Percentiles rank a stretch among this genome's conserved stretches.
Evolutionary conservation across 2,113 vertebrate genomes (phyloP).

Genomic region (Himantopus leucocephalus): DNA sequence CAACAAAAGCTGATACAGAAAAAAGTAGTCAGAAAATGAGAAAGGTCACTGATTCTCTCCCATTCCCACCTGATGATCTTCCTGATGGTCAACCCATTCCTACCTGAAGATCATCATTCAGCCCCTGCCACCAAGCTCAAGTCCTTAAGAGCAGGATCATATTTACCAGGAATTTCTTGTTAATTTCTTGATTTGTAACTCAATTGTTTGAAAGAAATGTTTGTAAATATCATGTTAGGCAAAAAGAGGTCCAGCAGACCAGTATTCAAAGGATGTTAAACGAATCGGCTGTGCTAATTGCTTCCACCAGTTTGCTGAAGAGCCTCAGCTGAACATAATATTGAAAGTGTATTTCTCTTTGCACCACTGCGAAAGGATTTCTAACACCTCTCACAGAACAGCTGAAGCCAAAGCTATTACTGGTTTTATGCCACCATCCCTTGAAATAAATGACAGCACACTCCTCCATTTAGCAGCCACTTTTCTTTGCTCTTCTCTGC

Average conservation of each 20-base stretch:
- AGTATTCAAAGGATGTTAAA: background rate
- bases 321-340: background rate
- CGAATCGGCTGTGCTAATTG: background rate
- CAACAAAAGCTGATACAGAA: background rate
- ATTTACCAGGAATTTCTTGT: background rate
- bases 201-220: background rate
- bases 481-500: conserved; percentile 6
- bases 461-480: background rate
- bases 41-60: background rate
- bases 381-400: background rate
- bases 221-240: background rate
- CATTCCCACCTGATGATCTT: background rate
- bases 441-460: background rate
- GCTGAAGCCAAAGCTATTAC: background rate
- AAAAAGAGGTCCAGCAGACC: background rate
- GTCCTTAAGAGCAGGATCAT: background rate
- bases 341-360: background rate
- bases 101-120: background rate
- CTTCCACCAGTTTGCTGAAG: background rate
- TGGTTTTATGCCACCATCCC: background rate
- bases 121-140: background rate
- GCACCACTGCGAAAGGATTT: background rate
- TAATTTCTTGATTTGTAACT: background rate
- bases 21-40: background rate
- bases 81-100: background rate